Evolutionary conservation across 2,797 vertebrate genomes (phyloP), one percentile per base, ranked within the genome.

Genomic region (Poeciliopsis gracilis): DNA sequence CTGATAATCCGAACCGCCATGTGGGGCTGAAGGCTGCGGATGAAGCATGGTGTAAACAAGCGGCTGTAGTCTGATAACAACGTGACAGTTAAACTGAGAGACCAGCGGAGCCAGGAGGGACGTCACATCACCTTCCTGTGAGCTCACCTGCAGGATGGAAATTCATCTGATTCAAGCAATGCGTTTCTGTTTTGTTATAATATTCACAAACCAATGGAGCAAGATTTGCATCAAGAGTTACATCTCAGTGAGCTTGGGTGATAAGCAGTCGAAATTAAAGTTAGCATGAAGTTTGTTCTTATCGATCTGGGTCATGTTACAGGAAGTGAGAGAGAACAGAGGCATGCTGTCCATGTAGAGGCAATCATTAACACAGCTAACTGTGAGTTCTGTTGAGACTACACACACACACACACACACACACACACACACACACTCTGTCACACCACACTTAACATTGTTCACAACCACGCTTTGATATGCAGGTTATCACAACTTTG

Each of bases 31-130:
- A 46, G 87, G 78, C 81, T 79, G 77, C 49, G 41, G 71, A 86
- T 77, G 53, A 49, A 71, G 71, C 83, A 70, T 86, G 69, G 77
- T 84, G 86, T 86, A 87, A 93, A 93, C 88, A 93, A 91, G 88
- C 18, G 76, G 80, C 47, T 11, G 10, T 2, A 57, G 86, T 63
- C 82, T 82, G 89, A 90, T 93, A 91, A 88, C 76, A 82, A 78
- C 80, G 75, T 84, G 90, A 78, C 88, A 23, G 93, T 93, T 94
- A 79, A 90, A 93, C 86, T 82, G 71, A 73, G 77, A 82, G 87
- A 90, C 87, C 83, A 90, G 69, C 41, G 57, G 33, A 38, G 63
- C 4, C 63, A 80, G 77, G 25, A n/a, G 25, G 20, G 63, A 67
- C 57, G 7, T 81, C 79, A 76, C 80, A 43, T 79, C 75, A 75